Conservation (phyloP, 1,140 invertebrate species). For the Drosophila triauraria region DNA sequence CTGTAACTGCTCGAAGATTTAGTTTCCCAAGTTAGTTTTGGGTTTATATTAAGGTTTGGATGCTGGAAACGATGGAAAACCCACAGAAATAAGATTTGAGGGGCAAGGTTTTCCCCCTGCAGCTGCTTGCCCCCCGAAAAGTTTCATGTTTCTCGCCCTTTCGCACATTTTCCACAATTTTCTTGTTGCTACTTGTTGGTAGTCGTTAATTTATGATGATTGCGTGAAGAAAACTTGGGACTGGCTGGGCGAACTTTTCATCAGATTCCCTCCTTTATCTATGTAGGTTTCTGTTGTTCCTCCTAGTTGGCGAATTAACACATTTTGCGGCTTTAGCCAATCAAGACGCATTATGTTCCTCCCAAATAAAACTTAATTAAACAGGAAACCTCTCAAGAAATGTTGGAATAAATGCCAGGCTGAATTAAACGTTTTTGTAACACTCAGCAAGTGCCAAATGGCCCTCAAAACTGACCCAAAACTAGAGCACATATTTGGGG, state of each 20-base stretch:
- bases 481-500: background rate
- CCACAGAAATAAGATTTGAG: background rate
- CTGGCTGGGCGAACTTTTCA: conserved; percentile 29
- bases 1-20: too few relatives aligned
- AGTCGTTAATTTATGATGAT: conserved; percentile 49
- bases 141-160: conserved; percentile 20
- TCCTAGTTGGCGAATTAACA: conserved; percentile 7
- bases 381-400: too few relatives aligned
- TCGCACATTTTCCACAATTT: conserved; percentile 23
- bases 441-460: background rate
- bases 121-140: conserved; percentile 5
- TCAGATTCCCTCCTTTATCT: background rate
- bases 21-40: too few relatives aligned
- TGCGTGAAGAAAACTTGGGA: conserved; percentile 34
- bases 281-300: background rate
- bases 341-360: too few relatives aligned
- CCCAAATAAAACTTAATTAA: too few relatives aligned
- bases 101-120: background rate
- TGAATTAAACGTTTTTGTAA: too few relatives aligned
- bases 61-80: background rate
- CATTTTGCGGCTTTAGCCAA: conserved; percentile 2
- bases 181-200: conserved; percentile 42
- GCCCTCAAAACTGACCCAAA: background rate
- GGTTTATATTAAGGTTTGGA: background rate
- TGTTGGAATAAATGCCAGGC: too few relatives aligned